These are phyloP conservation scores for Myoxocephalus aenaeus DNA, from an alignment of 2,797 vertebrate genomes.

Conservation along the genomic window DNA sequence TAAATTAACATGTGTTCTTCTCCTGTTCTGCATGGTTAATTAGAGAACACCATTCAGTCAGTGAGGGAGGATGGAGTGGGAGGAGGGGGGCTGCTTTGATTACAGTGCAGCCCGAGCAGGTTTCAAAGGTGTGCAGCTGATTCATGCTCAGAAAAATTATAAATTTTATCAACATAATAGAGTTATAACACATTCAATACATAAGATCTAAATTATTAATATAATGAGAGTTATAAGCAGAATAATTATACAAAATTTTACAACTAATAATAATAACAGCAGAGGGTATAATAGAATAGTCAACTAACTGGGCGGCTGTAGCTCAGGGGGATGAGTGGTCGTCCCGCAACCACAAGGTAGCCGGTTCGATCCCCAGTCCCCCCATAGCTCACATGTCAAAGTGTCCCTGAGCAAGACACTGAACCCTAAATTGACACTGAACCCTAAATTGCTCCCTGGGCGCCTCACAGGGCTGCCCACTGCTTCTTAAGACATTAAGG, in stretches of 20 bases:
- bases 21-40: slow-evolving; percentile 87
- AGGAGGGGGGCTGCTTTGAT: slow-evolving; percentile 62
- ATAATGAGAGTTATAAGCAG: neutral
- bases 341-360: too few species aligned
- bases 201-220: neutral
- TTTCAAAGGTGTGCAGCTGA: slow-evolving; percentile 77
- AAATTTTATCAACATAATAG: neutral
- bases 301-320: neutral
- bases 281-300: neutral
- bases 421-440: too few species aligned
- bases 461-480: too few species aligned
- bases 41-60: slow-evolving; percentile 80
- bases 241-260: neutral
- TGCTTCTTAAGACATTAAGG: too few species aligned
- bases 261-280: neutral
- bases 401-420: too few species aligned
- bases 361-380: too few species aligned
- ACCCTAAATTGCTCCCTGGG: too few species aligned
- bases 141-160: slow-evolving; percentile 59
- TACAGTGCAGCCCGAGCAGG: slow-evolving; percentile 74
- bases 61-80: slow-evolving; percentile 56
- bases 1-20: slow-evolving; percentile 91
- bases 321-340: too few species aligned
- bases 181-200: neutral
- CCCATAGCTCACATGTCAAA: too few species aligned